phyloP scores from a whole-genome alignment of 2,888 invertebrate genomes.

The Octonoba sinensis region DNA sequence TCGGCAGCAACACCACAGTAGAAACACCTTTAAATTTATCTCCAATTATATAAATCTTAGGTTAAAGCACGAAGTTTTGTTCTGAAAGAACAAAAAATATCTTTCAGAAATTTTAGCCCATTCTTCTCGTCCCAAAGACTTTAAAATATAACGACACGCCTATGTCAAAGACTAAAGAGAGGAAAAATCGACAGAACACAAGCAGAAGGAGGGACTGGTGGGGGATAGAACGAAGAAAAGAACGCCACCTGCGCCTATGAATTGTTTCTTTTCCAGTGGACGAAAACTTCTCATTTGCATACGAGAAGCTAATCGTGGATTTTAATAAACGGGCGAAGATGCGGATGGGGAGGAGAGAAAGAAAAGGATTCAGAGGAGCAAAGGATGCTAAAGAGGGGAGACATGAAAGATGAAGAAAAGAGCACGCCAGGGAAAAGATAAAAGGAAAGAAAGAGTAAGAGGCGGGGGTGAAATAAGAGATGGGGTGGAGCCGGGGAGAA shows the following conservation, averaged over 20 bases:
- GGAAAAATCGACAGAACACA: not conserved
- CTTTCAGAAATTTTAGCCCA: slow-evolving; percentile 34
- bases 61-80: no score
- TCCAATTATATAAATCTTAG: no score
- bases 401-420: slow-evolving; percentile 38
- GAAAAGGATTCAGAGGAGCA: slow-evolving; percentile 27
- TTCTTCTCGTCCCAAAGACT: slow-evolving; percentile 51
- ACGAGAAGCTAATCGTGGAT: slow-evolving; percentile 62
- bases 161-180: slow-evolving; percentile 40
- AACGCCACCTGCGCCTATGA: slow-evolving; percentile 54
- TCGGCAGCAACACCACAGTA: no score
- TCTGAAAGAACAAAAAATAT: slow-evolving; percentile 3
- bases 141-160: slow-evolving; percentile 58
- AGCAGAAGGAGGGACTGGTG: slow-evolving; percentile 4
- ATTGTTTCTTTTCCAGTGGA: slow-evolving; percentile 53
- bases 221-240: slow-evolving; percentile 30
- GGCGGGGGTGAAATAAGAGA: slow-evolving; percentile 6
- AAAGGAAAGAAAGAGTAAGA: slow-evolving; percentile 38
- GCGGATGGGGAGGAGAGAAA: slow-evolving; percentile 65
- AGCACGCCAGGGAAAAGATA: slow-evolving; percentile 18
- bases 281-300: slow-evolving; percentile 61
- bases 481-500: slow-evolving; percentile 32
- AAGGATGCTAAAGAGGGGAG: slow-evolving; percentile 10
- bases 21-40: no score
- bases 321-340: slow-evolving; percentile 61